These are phyloP conservation scores for Brachionus rotundiformis DNA, from an alignment of 1,140 invertebrate genomes.

Conservation along the genomic window DNA sequence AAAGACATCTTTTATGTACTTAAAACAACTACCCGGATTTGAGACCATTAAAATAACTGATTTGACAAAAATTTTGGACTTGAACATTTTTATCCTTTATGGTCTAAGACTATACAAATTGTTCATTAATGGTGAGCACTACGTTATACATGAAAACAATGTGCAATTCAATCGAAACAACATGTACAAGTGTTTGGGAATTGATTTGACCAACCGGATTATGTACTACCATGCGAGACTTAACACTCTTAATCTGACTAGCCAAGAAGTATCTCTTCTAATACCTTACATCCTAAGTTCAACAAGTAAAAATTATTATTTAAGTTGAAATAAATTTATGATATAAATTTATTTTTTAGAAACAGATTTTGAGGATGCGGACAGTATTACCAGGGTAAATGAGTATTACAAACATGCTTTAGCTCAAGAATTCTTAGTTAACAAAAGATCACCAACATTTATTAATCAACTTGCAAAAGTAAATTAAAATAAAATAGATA, in stretches of 20 bases:
- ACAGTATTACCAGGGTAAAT: neutral
- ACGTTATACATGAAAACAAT: neutral
- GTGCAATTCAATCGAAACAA: conserved; percentile 30
- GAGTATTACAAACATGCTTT: conserved; percentile 42
- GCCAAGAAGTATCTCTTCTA: neutral
- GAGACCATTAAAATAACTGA: neutral
- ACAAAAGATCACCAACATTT: neutral
- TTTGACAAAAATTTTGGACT: neutral
- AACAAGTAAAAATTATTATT: conserved; percentile 13
- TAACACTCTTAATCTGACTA: neutral
- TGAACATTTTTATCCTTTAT: neutral
- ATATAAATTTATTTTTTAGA: too few relatives aligned
- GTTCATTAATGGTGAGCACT: conserved; percentile 31
- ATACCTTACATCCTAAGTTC: neutral
- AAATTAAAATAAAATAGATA: neutral
- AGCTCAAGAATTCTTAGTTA: neutral
- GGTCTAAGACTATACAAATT: neutral
- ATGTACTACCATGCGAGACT: conserved; percentile 20
- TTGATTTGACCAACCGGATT: neutral
- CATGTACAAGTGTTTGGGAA: conserved; percentile 9
- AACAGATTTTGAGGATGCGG: neutral
- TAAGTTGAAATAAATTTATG: neutral
- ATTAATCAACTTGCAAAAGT: conserved; percentile 27
- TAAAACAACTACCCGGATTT: conserved; percentile 13
- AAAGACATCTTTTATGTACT: neutral